phyloP scores from a whole-genome alignment of 2,888 invertebrate genomes.

The Fragum whitleyi region DNA sequence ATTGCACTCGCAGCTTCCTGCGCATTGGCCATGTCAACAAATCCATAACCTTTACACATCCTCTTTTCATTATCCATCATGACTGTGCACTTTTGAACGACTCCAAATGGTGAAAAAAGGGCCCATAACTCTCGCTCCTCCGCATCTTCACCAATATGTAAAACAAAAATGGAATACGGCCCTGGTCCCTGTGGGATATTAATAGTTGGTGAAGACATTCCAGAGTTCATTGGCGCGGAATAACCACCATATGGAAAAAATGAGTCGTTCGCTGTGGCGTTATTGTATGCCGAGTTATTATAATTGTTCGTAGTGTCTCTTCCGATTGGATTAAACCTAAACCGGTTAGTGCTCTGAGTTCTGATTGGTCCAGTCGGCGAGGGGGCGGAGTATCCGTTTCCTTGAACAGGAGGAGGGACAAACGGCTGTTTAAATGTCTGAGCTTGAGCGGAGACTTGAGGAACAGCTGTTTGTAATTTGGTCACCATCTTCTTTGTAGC shows the following conservation, averaged over 20 bases:
- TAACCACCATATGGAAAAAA: background rate
- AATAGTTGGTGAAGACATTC: constrained; percentile 26
- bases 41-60: constrained; percentile 85
- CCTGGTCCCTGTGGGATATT: constrained; percentile 57
- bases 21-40: constrained; percentile 85
- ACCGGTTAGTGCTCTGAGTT: constrained; percentile 64
- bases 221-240: background rate
- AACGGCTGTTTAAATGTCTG: constrained; percentile 54
- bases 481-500: constrained; percentile 86
- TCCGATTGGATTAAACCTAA: constrained; percentile 70
- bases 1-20: constrained; percentile 84
- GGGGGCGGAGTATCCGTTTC: constrained; percentile 59
- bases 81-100: constrained; percentile 84
- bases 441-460: constrained; percentile 33
- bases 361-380: constrained; percentile 69
- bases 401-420: constrained; percentile 40
- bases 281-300: background rate
- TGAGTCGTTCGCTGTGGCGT: background rate
- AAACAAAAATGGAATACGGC: constrained; percentile 82
- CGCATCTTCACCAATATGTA: constrained; percentile 85
- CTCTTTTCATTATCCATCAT: constrained; percentile 83
- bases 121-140: constrained; percentile 84
- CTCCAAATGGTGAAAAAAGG: constrained; percentile 84
- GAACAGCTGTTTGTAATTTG: constrained; percentile 63
- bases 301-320: constrained; percentile 25